A percentile compares a stretch with the other conserved stretches of the same genome.
Evolutionary conservation across 1,140 invertebrate genomes (phyloP).

Genomic region (Amyelois transitella): DNA sequence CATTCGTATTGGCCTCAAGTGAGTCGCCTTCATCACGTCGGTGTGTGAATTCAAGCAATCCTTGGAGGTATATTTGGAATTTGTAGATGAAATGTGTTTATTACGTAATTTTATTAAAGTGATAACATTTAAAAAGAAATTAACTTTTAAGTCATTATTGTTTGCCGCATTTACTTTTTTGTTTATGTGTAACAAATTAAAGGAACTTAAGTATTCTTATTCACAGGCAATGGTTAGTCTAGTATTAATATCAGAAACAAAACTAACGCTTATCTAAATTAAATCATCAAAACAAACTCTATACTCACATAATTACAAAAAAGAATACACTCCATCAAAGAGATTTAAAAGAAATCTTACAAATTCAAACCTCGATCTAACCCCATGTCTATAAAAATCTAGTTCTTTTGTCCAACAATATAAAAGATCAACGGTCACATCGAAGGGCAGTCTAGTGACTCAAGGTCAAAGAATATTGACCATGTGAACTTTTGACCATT

Average conservation of each 20-base stretch:
- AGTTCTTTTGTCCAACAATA: neutral
- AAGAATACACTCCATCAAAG: neutral
- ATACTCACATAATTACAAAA: no score
- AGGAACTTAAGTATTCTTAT: no score
- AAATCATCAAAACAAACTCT: no score
- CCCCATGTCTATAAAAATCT: slow-evolving; percentile 3
- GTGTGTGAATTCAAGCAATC: slow-evolving; percentile 62
- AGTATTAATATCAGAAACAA: no score
- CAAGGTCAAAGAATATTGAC: neutral
- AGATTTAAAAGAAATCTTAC: no score
- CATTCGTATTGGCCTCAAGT: slow-evolving; percentile 46
- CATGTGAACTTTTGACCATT: slow-evolving; percentile 2
- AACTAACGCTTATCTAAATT: no score
- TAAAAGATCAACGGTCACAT: neutral
- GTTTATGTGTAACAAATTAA: no score
- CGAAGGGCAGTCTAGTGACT: neutral
- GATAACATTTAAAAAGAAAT: no score
- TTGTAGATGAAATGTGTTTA: slow-evolving; percentile 18
- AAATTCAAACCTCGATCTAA: neutral
- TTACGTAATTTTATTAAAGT: neutral
- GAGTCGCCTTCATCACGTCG: slow-evolving; percentile 56
- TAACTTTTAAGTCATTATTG: no score
- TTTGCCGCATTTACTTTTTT: no score
- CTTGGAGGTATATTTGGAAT: slow-evolving; percentile 27
- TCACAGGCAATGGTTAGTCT: no score